Evolutionary conservation across 2,888 invertebrate species (phyloP).

Genomic region (Brassicogethes aeneus): DNA sequence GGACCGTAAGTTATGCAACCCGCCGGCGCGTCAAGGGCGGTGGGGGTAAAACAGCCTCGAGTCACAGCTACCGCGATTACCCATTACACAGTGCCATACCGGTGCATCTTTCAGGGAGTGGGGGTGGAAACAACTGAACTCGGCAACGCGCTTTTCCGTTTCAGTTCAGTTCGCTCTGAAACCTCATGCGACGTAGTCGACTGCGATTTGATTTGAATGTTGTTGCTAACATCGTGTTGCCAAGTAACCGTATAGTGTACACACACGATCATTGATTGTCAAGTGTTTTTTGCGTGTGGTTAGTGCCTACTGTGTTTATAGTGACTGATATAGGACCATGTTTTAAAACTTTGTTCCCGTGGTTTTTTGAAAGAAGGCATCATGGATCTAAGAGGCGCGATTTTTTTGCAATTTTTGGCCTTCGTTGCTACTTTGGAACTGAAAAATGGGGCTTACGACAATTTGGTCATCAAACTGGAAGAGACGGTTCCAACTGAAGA

Average conservation of each 20-base stretch:
- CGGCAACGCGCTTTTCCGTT: no score
- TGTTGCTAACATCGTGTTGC: no score
- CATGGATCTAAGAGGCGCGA: not conserved
- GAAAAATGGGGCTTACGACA: slow-evolving; percentile 41
- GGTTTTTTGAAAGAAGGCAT: not conserved
- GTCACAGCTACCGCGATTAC: slow-evolving; percentile 22
- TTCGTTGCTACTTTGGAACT: slow-evolving; percentile 27
- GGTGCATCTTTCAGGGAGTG: slow-evolving; percentile 3
- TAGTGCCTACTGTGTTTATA: not conserved
- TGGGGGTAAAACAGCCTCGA: slow-evolving; percentile 12
- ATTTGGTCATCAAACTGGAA: slow-evolving; percentile 39
- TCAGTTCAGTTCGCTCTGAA: no score
- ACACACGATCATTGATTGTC: not conserved
- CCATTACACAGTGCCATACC: slow-evolving; percentile 20
- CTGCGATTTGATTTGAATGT: no score
- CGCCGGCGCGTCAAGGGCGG: slow-evolving; percentile 3
- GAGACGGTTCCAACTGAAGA: slow-evolving; percentile 40
- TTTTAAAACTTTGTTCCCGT: not conserved
- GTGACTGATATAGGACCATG: not conserved
- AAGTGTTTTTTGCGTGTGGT: no score
- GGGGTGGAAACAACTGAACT: no score
- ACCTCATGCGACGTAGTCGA: not conserved
- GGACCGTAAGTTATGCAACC: no score
- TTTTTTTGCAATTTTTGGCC: slow-evolving; percentile 1
- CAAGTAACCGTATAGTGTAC: no score